Percentiles rank a stretch among this genome's conserved stretches.
phyloP scores from a whole-genome alignment of 2,888 invertebrate species.

The Lasius fuliginosus region DNA sequence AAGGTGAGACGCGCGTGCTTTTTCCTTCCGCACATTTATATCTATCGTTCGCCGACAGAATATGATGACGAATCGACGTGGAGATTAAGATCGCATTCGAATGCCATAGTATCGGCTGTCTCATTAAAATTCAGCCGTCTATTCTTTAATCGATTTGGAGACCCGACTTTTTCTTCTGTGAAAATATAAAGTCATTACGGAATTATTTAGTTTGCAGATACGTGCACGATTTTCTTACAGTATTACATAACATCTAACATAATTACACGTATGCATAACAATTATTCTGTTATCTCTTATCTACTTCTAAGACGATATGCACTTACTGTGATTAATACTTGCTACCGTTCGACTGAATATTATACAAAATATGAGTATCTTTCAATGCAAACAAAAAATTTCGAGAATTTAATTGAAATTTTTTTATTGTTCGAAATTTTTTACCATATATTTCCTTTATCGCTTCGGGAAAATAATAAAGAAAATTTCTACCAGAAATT shows the following conservation, averaged over 20 bases:
- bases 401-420: neutral
- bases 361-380: neutral
- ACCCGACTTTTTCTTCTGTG: neutral
- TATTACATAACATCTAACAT: neutral
- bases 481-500: neutral
- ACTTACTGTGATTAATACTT: constrained; percentile 1
- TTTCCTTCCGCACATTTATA: constrained; percentile 4
- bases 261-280: neutral
- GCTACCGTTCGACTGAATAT: neutral
- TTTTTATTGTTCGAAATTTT: no score
- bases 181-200: neutral
- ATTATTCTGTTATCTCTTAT: neutral
- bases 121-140: constrained; percentile 37
- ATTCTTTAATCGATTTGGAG: neutral
- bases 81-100: neutral
- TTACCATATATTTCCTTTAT: neutral
- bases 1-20: constrained; percentile 77
- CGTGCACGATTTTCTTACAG: neutral
- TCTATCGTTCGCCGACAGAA: neutral
- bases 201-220: constrained; percentile 15
- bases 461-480: neutral
- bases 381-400: neutral
- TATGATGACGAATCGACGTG: neutral
- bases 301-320: neutral
- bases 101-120: constrained; percentile 9